Evolutionary conservation across 2,797 vertebrate genomes (phyloP), one percentile per base, ranked within the genome.

Genomic region (Enteromius anoplus): DNA sequence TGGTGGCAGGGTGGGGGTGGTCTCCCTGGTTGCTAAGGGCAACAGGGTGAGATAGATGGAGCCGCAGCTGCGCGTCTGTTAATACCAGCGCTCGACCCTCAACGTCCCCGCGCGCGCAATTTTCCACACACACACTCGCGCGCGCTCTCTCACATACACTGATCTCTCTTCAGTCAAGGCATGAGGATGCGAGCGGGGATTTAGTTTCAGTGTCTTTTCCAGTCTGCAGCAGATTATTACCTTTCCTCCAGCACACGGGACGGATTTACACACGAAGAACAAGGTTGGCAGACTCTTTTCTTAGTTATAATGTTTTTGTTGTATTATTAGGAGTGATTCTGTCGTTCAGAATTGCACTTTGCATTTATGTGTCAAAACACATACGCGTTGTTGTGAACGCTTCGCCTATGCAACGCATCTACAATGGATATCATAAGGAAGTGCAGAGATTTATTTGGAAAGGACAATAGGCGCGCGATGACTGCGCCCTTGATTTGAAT

Each of bases 151-250:
- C 73, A 12, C 34, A 42, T 73, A 86, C 85, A 90, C 87, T 87
- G 90, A 89, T 86, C 90, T 92, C 89, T 91, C 87, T 91, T 92
- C 86, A 82, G 81, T 82, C 86, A 88, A 89, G 84, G 88, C 87
- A 86, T 75, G 86, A 85, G 90, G 90, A 90, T 91, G 90, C 88
- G 86, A 88, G 85, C 49, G 62, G 80, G 86, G 92, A 92, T 93
- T 93, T 93, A 92, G 91, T 89, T 83, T 89, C 91, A 89, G 90
- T 88, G 92, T 93, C 93, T 94, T 93, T 92, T 92, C 86, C 87
- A 90, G 92, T 92, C 92, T 92, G 72, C 90, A 91, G 89, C 87
- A 92, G 93, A 92, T 92, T 91, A 93, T 93, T 93, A 91, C 91
- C 87, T 91, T 90, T 90, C 90, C 26, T 88, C 85, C 88, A 88